Evolutionary conservation across 92 coral and sea anemone species (phyloP).

Genomic region (Phenganax stokvisi): DNA sequence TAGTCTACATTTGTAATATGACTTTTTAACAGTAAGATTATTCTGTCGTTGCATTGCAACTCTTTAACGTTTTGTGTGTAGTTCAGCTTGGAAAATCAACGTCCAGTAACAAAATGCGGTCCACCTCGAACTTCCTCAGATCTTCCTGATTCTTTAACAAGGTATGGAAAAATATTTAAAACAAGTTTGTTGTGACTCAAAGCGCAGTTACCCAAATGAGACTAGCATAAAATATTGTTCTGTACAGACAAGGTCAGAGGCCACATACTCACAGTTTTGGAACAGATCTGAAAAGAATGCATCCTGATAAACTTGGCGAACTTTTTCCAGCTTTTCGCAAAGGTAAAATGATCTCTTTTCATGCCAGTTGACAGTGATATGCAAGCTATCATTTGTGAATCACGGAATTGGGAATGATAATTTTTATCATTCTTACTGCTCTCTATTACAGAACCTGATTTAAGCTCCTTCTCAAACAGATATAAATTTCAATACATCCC

Average conservation of each 20-base stretch:
- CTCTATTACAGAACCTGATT: conserved; percentile 25
- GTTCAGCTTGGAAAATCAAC: conserved; percentile 21
- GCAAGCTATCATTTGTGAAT: background rate
- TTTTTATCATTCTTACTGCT: background rate
- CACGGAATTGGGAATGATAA: background rate
- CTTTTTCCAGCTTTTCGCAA: conserved; percentile 25
- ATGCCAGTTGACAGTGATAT: background rate
- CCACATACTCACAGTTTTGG: conserved; percentile 19
- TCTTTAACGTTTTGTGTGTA: background rate
- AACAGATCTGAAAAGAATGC: conserved; percentile 14
- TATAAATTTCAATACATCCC: conserved; percentile 36
- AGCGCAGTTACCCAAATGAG: background rate
- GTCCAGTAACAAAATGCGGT: conserved; percentile 27
- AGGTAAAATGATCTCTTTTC: conserved; percentile 1
- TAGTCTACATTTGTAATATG: too few species aligned
- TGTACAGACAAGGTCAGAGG: conserved; percentile 19
- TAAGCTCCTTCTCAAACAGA: conserved; percentile 29
- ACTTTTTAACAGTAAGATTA: background rate
- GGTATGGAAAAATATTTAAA: background rate
- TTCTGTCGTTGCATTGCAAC: background rate
- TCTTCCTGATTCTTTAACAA: background rate
- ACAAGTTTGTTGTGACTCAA: background rate
- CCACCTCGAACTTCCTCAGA: background rate
- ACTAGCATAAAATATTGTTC: background rate
- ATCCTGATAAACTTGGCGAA: conserved; percentile 28